Conservation (phyloP, 2,113 vertebrate species). For the Psophia crepitans region DNA sequence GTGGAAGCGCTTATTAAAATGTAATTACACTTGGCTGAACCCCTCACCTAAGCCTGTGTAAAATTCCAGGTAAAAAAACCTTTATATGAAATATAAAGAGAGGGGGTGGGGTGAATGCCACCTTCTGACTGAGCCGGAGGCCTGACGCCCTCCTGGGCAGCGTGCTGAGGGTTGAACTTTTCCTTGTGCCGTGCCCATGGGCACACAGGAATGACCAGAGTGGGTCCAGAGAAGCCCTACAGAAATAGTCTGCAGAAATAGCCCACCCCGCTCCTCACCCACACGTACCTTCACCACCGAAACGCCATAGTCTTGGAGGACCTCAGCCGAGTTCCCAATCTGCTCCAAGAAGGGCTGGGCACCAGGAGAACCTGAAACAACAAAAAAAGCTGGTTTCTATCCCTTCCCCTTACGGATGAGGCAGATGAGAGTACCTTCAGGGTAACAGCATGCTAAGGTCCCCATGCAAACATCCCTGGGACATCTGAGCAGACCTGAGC, state of each 20-base stretch:
- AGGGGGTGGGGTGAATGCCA: not conserved
- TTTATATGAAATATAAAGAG: not conserved
- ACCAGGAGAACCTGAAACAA: slow-evolving; percentile 78
- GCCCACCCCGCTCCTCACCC: not conserved
- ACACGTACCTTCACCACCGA: slow-evolving; percentile 84
- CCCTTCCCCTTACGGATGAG: not conserved
- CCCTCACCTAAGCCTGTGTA: not conserved
- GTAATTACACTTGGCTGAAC: not conserved
- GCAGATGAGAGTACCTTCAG: not conserved
- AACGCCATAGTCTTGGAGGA: slow-evolving; percentile 88
- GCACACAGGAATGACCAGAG: not conserved
- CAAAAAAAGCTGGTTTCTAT: not conserved
- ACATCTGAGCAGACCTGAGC: not conserved
- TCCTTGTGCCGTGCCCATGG: not conserved
- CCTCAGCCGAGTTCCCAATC: slow-evolving; percentile 80
- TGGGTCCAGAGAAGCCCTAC: not conserved
- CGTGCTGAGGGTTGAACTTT: not conserved
- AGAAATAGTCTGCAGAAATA: not conserved
- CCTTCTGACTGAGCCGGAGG: not conserved
- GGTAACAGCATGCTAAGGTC: no score
- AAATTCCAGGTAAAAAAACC: not conserved
- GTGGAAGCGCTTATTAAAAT: not conserved
- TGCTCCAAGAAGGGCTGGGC: slow-evolving; percentile 83
- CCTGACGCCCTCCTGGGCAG: not conserved
- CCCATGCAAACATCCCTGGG: not conserved